Percentiles rank a stretch among this genome's conserved stretches.
Conservation (phyloP, 2,888 invertebrate genomes). For the Sarcophaga variegata region DNA sequence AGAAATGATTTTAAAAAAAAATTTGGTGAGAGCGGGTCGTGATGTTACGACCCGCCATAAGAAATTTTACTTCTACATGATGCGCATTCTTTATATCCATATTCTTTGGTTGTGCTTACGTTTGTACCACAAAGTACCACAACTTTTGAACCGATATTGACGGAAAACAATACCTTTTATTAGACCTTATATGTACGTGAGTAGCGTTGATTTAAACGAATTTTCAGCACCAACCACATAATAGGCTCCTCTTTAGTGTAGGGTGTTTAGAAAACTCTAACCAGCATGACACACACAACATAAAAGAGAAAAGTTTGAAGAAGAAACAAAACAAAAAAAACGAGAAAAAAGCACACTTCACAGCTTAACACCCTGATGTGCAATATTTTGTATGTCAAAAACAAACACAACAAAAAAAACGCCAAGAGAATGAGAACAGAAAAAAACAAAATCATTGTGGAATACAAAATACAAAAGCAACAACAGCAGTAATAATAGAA, state of each 20-base stretch:
- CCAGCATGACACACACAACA: slow-evolving; percentile 35
- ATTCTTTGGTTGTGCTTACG: no score
- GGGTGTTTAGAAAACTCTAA: slow-evolving; percentile 23
- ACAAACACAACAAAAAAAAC: slow-evolving; percentile 3
- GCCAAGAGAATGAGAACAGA: slow-evolving; percentile 36
- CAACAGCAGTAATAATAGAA: neutral
- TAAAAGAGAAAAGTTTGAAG: slow-evolving; percentile 5
- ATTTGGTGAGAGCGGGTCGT: no score
- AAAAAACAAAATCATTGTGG: slow-evolving; percentile 30
- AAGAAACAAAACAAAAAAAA: slow-evolving; percentile 35
- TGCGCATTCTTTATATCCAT: no score
- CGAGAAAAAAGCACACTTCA: slow-evolving; percentile 75
- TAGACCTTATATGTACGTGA: no score
- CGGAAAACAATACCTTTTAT: no score
- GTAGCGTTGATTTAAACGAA: no score
- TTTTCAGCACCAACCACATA: no score
- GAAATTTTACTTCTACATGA: no score
- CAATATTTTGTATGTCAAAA: slow-evolving; percentile 75
- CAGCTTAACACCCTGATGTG: slow-evolving; percentile 81
- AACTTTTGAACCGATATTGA: no score
- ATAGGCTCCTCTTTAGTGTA: neutral
- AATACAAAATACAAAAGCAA: slow-evolving; percentile 38
- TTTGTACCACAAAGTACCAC: no score
- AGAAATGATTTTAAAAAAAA: no score
- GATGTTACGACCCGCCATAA: no score